Percentiles rank a stretch among this genome's conserved stretches.
These are phyloP conservation scores for Escarpia spicata DNA, from an alignment of 2,888 invertebrate genomes.

Conservation along the genomic window DNA sequence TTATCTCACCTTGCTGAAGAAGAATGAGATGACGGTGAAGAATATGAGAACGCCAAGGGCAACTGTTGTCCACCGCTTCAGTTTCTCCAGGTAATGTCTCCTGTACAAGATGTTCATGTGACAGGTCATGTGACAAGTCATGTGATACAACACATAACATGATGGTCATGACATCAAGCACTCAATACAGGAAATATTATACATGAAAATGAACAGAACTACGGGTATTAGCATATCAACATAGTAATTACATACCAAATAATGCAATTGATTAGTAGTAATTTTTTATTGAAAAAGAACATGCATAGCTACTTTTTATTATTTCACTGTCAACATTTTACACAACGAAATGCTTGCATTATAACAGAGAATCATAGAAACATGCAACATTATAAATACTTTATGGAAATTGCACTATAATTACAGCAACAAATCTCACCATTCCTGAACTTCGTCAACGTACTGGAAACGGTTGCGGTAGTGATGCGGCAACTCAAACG, in stretches of 20 bases:
- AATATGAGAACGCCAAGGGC: background rate
- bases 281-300: too few species aligned
- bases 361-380: background rate
- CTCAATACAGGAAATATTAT: too few species aligned
- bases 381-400: background rate
- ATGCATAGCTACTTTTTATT: too few species aligned
- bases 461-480: slow-evolving; percentile 78
- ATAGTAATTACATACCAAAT: too few species aligned
- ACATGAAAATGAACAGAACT: too few species aligned
- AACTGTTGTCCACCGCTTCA: background rate
- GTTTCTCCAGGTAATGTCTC: background rate
- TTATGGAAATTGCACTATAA: slow-evolving; percentile 17
- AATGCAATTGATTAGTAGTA: too few species aligned
- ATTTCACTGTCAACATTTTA: too few species aligned
- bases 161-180: too few species aligned
- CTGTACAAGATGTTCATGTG: background rate
- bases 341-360: too few species aligned
- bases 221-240: too few species aligned
- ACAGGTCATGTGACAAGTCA: background rate
- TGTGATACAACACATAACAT: background rate
- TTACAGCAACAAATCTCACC: slow-evolving; percentile 60
- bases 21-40: background rate
- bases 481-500: slow-evolving; percentile 77
- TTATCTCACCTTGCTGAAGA: background rate
- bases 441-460: slow-evolving; percentile 70